These are phyloP conservation scores for Dinocampus coccinellae DNA, from an alignment of 2,888 invertebrate genomes.

Conservation along the genomic window DNA sequence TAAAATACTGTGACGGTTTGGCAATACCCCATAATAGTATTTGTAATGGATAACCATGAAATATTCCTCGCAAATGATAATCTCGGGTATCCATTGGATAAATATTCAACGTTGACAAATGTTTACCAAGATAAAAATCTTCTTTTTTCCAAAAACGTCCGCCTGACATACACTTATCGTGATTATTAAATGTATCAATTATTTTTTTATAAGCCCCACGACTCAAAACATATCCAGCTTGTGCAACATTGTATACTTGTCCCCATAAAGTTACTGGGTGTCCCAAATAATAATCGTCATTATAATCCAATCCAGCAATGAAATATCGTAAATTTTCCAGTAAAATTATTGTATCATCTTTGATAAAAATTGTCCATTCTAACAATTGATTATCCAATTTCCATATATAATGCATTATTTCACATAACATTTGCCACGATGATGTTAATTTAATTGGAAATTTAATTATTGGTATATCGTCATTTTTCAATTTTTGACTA, in stretches of 20 bases:
- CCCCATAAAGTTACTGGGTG: slow-evolving; percentile 73
- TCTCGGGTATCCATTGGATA: slow-evolving; percentile 72
- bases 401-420: slow-evolving; percentile 65
- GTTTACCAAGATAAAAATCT: slow-evolving; percentile 74
- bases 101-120: slow-evolving; percentile 70
- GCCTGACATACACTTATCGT: slow-evolving; percentile 68
- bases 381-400: slow-evolving; percentile 46
- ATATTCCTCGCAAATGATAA: slow-evolving; percentile 69
- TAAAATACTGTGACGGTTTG: slow-evolving; percentile 69
- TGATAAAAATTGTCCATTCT: slow-evolving; percentile 73
- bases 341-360: slow-evolving; percentile 72
- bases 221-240: slow-evolving; percentile 74
- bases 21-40: slow-evolving; percentile 62
- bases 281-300: slow-evolving; percentile 72
- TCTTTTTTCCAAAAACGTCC: slow-evolving; percentile 73
- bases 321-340: slow-evolving; percentile 73
- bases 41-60: slow-evolving; percentile 70
- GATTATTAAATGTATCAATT: slow-evolving; percentile 65
- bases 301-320: slow-evolving; percentile 69
- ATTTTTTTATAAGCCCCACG: slow-evolving; percentile 68
- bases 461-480: slow-evolving; percentile 53
- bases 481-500: slow-evolving; percentile 52
- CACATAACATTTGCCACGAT: slow-evolving; percentile 70
- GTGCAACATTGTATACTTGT: slow-evolving; percentile 71
- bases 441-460: slow-evolving; percentile 59